A percentile compares a stretch with the other conserved stretches of the same genome.
Evolutionary conservation across 2,888 invertebrate species (phyloP).

Genomic region (Latheticus oryzae): DNA sequence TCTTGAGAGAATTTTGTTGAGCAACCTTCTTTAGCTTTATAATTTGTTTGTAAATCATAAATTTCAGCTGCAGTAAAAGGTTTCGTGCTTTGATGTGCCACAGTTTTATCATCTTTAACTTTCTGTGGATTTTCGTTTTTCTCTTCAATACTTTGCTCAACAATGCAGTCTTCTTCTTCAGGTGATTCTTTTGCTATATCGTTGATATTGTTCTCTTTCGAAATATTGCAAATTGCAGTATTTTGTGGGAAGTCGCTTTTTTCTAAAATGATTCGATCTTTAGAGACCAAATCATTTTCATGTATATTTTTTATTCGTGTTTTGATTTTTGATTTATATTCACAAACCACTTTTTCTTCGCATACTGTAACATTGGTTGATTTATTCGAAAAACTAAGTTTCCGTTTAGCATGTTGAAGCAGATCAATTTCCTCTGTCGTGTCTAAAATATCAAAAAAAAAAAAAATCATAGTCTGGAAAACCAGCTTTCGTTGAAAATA

Average conservation of each 20-base stretch:
- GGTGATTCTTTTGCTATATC: neutral
- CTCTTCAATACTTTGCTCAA: too few relatives aligned
- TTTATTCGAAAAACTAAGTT: constrained; percentile 48
- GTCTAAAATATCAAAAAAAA: too few relatives aligned
- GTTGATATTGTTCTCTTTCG: neutral
- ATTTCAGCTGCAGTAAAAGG: constrained; percentile 48
- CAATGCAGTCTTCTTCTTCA: neutral
- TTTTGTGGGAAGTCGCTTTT: neutral
- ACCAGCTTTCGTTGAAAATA: too few relatives aligned
- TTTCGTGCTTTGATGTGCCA: constrained; percentile 25
- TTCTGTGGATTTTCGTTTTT: neutral
- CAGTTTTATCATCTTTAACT: neutral
- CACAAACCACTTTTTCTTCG: constrained; percentile 51
- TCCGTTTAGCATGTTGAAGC: constrained; percentile 47
- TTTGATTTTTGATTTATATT: constrained; percentile 31
- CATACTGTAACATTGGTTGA: constrained; percentile 45
- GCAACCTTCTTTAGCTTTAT: constrained; percentile 52
- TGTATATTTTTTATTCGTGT: too few relatives aligned
- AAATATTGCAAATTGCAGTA: too few relatives aligned
- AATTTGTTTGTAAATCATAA: constrained; percentile 55
- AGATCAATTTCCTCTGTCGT: constrained; percentile 1
- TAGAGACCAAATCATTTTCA: too few relatives aligned
- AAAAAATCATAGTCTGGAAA: too few relatives aligned
- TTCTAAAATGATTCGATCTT: too few relatives aligned
- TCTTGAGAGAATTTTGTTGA: constrained; percentile 47